Conservation (phyloP, 2,888 invertebrate species). For the Polymixis flavicincta region DNA sequence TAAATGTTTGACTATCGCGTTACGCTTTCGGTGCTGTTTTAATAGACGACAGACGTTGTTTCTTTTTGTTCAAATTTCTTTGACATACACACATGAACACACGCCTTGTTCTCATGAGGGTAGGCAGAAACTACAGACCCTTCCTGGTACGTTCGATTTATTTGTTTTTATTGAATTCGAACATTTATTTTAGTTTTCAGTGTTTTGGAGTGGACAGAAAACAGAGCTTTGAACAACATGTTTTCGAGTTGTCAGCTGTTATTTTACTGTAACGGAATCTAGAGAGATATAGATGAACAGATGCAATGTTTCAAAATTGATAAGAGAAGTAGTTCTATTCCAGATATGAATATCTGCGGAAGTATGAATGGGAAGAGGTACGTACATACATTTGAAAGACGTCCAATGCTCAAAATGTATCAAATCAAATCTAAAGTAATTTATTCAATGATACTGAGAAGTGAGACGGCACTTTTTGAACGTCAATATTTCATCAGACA, state of each 20-base stretch:
- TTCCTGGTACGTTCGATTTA: neutral
- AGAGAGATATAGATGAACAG: neutral
- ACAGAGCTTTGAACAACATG: neutral
- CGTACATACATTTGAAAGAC: neutral
- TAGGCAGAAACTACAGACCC: neutral
- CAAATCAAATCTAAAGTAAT: no score
- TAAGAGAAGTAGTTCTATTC: neutral
- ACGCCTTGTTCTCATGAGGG: neutral
- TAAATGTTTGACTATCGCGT: neutral
- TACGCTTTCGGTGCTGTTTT: neutral
- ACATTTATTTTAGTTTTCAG: conserved; percentile 1
- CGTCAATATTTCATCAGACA: no score
- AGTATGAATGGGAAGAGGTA: neutral
- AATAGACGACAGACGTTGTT: neutral
- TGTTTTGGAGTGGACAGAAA: neutral
- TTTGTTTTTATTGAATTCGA: conserved; percentile 1
- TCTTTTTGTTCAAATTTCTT: neutral
- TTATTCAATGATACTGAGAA: no score
- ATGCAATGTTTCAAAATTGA: neutral
- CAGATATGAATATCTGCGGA: neutral
- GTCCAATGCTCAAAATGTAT: neutral
- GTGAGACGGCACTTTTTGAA: no score
- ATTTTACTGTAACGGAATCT: neutral
- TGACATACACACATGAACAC: no score
- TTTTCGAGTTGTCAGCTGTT: neutral